Evolutionary conservation across 1,140 invertebrate genomes (phyloP).

Genomic region (Bicyclus anynana): DNA sequence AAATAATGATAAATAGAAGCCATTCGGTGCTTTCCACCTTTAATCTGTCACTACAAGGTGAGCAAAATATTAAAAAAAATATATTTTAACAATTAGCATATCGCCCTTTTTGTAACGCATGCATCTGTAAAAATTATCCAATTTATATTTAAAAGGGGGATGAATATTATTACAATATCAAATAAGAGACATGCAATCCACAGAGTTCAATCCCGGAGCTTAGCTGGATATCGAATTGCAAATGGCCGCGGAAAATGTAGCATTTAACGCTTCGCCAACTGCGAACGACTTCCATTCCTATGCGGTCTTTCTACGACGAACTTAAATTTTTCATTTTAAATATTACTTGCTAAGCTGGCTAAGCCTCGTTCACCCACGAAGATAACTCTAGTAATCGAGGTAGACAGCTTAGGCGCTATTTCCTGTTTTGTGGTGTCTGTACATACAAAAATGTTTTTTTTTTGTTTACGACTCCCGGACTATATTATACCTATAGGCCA

Average conservation of each 20-base stretch:
- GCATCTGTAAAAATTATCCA: slow-evolving; percentile 42
- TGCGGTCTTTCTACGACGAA: slow-evolving; percentile 31
- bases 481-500: too few species aligned
- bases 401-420: too few species aligned
- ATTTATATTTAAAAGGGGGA: slow-evolving; percentile 44
- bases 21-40: too few species aligned
- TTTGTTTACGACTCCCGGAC: too few species aligned
- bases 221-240: slow-evolving; percentile 71
- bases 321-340: not conserved
- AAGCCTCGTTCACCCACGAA: too few species aligned
- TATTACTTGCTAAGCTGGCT: too few species aligned
- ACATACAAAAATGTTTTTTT: too few species aligned
- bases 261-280: slow-evolving; percentile 69
- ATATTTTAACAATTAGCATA: slow-evolving; percentile 3
- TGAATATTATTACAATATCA: slow-evolving; percentile 64
- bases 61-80: too few species aligned
- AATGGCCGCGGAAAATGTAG: slow-evolving; percentile 67
- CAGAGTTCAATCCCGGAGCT: slow-evolving; percentile 62
- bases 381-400: too few species aligned
- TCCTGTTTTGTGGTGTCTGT: too few species aligned
- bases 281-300: slow-evolving; percentile 49
- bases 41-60: too few species aligned
- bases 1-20: too few species aligned
- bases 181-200: slow-evolving; percentile 51
- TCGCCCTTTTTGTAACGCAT: not conserved